These are phyloP conservation scores for Peromyscus maniculatus DNA, from an alignment of 2,113 vertebrate species.

Conservation along the genomic window DNA sequence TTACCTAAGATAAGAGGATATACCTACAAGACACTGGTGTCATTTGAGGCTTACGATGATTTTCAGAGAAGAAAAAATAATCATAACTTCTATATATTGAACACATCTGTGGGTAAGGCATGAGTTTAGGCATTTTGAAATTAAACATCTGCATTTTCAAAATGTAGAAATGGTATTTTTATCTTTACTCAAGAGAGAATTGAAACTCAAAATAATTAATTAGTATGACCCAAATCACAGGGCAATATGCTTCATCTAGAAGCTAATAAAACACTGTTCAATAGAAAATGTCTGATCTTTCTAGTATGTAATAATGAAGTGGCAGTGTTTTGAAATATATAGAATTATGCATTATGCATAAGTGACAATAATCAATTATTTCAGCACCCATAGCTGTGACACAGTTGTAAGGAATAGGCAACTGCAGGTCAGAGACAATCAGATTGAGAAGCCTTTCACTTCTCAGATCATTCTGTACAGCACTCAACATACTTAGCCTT, in stretches of 20 bases:
- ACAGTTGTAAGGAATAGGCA: background rate
- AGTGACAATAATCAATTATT: background rate
- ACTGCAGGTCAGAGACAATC: constrained; percentile 16
- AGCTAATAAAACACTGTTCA: background rate
- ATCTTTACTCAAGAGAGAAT: background rate
- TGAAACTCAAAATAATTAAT: background rate
- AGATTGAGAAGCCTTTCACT: background rate
- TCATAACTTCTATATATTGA: background rate
- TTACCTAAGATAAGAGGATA: background rate
- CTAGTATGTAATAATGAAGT: background rate
- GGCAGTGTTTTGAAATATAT: background rate
- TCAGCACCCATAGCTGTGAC: background rate
- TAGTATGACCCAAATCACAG: background rate
- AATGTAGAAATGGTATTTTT: background rate
- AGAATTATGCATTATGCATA: background rate
- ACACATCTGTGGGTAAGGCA: background rate
- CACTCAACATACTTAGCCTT: background rate
- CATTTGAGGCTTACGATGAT: background rate
- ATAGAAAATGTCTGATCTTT: background rate
- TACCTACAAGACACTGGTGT: background rate
- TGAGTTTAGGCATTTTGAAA: background rate
- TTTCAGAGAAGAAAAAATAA: background rate
- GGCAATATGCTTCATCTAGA: background rate
- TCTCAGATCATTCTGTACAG: background rate
- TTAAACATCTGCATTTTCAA: background rate